Base-by-base conservation (phyloP, 53 echinoderm and acorn worm genomes). In the Echinometra lucunter region DNA sequence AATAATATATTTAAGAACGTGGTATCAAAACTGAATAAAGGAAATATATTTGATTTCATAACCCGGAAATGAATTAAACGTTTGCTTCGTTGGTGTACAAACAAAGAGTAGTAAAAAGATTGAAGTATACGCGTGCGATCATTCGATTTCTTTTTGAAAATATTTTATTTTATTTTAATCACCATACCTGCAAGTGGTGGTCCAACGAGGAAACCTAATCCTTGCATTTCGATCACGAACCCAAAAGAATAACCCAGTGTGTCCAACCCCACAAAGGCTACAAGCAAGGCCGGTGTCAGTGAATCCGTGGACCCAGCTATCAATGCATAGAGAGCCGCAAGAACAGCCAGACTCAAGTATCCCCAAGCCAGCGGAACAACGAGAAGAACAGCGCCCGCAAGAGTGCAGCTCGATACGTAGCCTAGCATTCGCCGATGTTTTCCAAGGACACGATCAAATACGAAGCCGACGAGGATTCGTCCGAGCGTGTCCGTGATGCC, bases 291-390 rank as follows among this genome's bases (percentile, higher is more conserved):
- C 15, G 97, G 97, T 32, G 97, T 97, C 83, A 98, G 95, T 16
- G 97, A 97, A 70, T 98, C 98, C 0, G 98, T 98, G 6, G 98
- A 98, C 16, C 98, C 98, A 0, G 98, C 97, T 13, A 98, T 90
- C 44, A 97, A 82, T 7, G 98, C 96, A 91, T 96, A 98, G 1
- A 85, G 88, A 25, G 96, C 69, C 0, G 98, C 97, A 38, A 96
- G 70, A 45, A 96, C 89, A 10, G 96, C 90, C 10, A 98, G 75
- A 38, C 94, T 94, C 38, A 92, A 53, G 82, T 95, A 97, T 15
- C 72, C 91, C 0, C 90, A 44, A 17, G 96, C 95, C 11, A 95
- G 89, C 19, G 97, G 94, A 63, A 97, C 96, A 47, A 95, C 32
- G 7, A 91, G 83, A 0, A 98, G 96, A 6, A 98, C 67, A 4